Evolutionary conservation across 2,888 invertebrate species (phyloP), one percentile per base, ranked within the genome.

Genomic region (Coenonympha glycerion): DNA sequence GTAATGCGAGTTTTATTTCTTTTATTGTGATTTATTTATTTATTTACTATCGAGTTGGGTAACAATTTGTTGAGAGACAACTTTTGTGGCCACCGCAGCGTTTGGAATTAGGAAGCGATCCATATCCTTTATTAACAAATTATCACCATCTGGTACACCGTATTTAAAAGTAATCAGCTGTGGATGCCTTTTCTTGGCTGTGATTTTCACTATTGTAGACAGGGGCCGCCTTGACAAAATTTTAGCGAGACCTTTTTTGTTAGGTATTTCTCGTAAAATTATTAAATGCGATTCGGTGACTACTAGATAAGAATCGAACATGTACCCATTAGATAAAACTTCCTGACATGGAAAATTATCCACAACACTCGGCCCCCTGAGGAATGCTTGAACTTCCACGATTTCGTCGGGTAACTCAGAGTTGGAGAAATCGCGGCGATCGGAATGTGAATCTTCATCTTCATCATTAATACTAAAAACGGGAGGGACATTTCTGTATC

Each of bases 161-260:
- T 98, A 98, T 76, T 97, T 97, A 77, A 99, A 98, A 1, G 99
- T 99, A 56, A 99, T 97, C 64, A 99, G 87, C 80, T 99, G 97
- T 0, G 98, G 98, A 74, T 96, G 94, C 49, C 94, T 91, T 76
- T 97, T 97, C 75, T 97, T 96, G 8, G 98, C 97, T 1, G 99
- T 99, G 56, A 99, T 99, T 87, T 96, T 97, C 6, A 98, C 95
- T 64, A 99, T 96, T 44, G 95, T 94, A 2, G 95, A 93, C 47
- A 99, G 87, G 0, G 96, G 95, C 48, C 98, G 90, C 56, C 95
- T 91, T 0, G 96, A 95, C 68, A 96, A 93, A 0, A 98, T 91
- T 73, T 94, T 93, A 0, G 95, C 97, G 60, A 91, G 90, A 1
- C 95, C 96, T 66, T 91, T 91, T 60, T 91, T 90, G 53, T 92